Conservation (phyloP, 2,797 vertebrate species). For the Yasuhikotakia modesta region DNA sequence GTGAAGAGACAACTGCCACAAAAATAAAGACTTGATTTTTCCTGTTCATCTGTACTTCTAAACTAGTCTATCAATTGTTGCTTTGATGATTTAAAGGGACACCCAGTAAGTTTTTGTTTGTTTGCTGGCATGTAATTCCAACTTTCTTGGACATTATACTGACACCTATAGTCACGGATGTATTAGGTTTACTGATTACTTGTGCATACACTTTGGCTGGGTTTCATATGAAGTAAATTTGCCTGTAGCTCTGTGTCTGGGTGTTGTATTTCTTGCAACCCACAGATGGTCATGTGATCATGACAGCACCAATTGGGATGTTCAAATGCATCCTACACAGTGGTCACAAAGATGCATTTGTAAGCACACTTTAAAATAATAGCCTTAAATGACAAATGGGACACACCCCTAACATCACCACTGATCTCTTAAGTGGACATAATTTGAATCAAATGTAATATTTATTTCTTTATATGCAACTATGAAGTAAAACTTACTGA, state of each 20-base stretch:
- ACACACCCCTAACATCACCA: background rate
- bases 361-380: too few relatives aligned
- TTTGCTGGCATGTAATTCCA: background rate
- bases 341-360: too few relatives aligned
- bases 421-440: background rate
- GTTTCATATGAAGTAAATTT: too few relatives aligned
- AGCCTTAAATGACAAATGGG: background rate
- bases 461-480: background rate
- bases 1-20: slow-evolving; percentile 4
- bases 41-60: background rate
- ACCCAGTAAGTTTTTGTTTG: background rate
- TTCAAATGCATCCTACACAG: too few relatives aligned
- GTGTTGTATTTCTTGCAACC: too few relatives aligned
- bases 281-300: too few relatives aligned
- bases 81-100: slow-evolving; percentile 4
- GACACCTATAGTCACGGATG: slow-evolving; percentile 24
- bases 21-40: slow-evolving; percentile 27
- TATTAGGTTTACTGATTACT: too few relatives aligned
- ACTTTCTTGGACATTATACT: background rate
- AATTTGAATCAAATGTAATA: too few relatives aligned
- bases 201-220: background rate
- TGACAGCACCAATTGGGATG: too few relatives aligned
- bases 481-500: background rate
- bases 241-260: background rate
- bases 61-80: background rate